Base-by-base conservation (phyloP, 2,797 vertebrate species). In the Epinephelus coioides region DNA sequence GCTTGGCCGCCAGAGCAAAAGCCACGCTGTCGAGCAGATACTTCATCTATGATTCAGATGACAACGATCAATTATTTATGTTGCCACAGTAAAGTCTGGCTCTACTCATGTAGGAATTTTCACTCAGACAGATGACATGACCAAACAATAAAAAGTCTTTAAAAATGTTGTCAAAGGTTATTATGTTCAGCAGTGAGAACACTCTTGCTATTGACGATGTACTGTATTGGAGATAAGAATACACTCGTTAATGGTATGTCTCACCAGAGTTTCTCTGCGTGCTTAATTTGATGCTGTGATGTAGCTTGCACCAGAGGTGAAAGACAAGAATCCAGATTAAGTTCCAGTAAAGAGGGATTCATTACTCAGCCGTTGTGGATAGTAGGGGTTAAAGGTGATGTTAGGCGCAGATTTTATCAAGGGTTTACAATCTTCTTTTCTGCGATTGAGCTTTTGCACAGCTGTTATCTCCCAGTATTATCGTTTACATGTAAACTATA, bases 11-110 rank as follows among this genome's bases (percentile, higher is more conserved):
- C 14, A 64, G 19, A 76, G 63, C 40, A 69, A 70, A 68, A 30
- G 55, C 25, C 30, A 62, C 0, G 0, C 25, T 17, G 66, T 7
- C 30, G 38, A 81, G 64, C 54, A 61, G 46, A 69, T 56, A 73
- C 43, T 64, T 78, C 46, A 73, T 79, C 57, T 73, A 74, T 79
- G 71, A 83, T 84, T 84, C 47, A 88, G 38, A 59, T 57, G 65
- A 61, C 64, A 57, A 57, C 15, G 9, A 60, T 78, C 11, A 81
- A 80, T 82, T 59, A 82, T 79, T 82, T 27, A 80, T 80, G 57
- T 46, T 60, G 63, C 51, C 30, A 70, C 51, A 44, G 55, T 54
- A 51, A 82, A 62, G 56, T 49, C 53, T 53, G 27, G 14, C 73
- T 65, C 18, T 11, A 15, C 19, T 63, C 9, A 6, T 46, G 43